A percentile compares a stretch with the other conserved stretches of the same genome.
phyloP scores from a whole-genome alignment of 2,113 vertebrate species.

The Proterorhinus semilunaris region DNA sequence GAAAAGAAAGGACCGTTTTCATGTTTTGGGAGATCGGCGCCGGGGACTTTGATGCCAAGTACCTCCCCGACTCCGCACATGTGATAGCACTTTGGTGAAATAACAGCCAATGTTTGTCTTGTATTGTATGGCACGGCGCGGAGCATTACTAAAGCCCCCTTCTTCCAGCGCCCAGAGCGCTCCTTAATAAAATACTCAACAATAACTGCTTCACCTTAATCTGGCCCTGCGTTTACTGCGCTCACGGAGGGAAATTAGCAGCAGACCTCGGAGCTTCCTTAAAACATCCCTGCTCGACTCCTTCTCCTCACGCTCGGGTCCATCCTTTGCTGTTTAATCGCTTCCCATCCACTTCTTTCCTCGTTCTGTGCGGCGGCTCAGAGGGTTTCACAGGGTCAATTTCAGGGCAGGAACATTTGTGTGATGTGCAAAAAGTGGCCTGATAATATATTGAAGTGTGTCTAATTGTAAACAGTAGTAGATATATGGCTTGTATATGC shows the following conservation, averaged over 20 bases:
- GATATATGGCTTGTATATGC: too few relatives aligned
- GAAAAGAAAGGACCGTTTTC: slow-evolving; percentile 55
- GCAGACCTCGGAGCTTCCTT: slow-evolving; percentile 62
- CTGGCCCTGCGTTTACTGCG: slow-evolving; percentile 79
- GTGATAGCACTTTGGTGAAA: slow-evolving; percentile 84
- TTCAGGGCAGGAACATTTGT: not conserved
- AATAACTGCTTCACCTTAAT: slow-evolving; percentile 83
- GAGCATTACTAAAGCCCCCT: slow-evolving; percentile 80
- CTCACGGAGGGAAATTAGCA: slow-evolving; percentile 80
- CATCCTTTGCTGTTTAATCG: slow-evolving; percentile 9
- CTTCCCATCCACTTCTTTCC: slow-evolving; percentile 17
- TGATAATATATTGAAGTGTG: too few relatives aligned
- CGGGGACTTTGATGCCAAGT: slow-evolving; percentile 75
- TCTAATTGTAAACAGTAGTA: too few relatives aligned
- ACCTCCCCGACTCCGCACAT: slow-evolving; percentile 71
- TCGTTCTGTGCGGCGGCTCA: slow-evolving; percentile 23
- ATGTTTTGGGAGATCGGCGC: slow-evolving; percentile 64
- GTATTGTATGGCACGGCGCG: slow-evolving; percentile 84
- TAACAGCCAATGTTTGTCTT: slow-evolving; percentile 86
- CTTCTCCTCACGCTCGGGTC: slow-evolving; percentile 11
- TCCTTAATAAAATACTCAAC: slow-evolving; percentile 84
- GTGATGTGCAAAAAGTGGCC: too few relatives aligned
- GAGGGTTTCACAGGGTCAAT: slow-evolving; percentile 64
- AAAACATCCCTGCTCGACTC: slow-evolving; percentile 5
- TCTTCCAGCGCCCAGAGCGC: slow-evolving; percentile 77